These are phyloP conservation scores for Epirrhoe alternata DNA, from an alignment of 2,888 invertebrate species.

Conservation along the genomic window DNA sequence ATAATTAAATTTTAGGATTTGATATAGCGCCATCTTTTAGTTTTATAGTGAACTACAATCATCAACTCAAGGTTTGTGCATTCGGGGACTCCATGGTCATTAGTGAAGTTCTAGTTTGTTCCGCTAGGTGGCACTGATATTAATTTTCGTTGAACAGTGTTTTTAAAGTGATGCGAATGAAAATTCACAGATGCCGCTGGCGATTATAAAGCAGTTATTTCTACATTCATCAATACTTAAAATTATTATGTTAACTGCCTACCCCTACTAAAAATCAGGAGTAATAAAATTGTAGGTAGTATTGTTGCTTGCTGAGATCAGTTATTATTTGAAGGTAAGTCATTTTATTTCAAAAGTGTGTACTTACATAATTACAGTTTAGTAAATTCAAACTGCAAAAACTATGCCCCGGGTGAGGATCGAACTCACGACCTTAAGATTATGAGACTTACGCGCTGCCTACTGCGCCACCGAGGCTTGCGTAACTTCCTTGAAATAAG, in stretches of 20 bases:
- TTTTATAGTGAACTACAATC: slow-evolving; percentile 5
- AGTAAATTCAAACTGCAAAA: slow-evolving; percentile 35
- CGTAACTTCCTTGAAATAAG: slow-evolving; percentile 4
- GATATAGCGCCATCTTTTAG: slow-evolving; percentile 13
- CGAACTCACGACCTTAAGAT: slow-evolving; percentile 98
- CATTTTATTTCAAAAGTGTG: not conserved
- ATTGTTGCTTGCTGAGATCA: no score
- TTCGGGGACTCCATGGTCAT: not conserved
- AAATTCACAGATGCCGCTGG: slow-evolving; percentile 18
- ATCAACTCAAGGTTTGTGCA: not conserved
- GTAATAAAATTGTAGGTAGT: no score
- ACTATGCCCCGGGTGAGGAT: slow-evolving; percentile 94
- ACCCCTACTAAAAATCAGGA: no score
- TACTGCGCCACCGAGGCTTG: slow-evolving; percentile 93
- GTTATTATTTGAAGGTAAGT: no score
- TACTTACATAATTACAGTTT: no score
- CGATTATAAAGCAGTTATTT: not conserved
- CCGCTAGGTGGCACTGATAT: slow-evolving; percentile 20
- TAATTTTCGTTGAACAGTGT: not conserved
- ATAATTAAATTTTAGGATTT: no score
- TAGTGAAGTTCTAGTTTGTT: slow-evolving; percentile 1
- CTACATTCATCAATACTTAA: not conserved
- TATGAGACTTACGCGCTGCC: slow-evolving; percentile 96
- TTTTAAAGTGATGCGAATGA: not conserved
- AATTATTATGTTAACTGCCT: no score